These are phyloP conservation scores for Poeciliopsis occidentalis DNA, from an alignment of 2,113 vertebrate species.

Conservation along the genomic window DNA sequence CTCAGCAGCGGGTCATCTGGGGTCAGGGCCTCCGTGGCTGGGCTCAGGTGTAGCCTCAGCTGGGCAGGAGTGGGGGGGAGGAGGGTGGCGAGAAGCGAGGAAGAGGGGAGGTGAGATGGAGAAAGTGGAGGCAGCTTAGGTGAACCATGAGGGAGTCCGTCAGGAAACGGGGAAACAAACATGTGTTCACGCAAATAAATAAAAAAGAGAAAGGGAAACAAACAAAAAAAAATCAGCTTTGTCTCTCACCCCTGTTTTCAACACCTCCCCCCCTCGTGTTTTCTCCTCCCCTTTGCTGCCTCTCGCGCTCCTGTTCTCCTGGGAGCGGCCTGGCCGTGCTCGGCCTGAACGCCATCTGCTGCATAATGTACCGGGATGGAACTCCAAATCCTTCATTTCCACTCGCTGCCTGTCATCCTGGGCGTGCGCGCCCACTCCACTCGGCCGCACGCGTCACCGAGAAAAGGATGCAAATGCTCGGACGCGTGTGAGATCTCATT, in stretches of 20 bases:
- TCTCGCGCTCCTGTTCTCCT: constrained; percentile 74
- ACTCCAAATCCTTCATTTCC: constrained; percentile 83
- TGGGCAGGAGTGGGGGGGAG: constrained; percentile 44
- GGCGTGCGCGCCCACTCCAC: constrained; percentile 56
- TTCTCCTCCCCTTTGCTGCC: constrained; percentile 61
- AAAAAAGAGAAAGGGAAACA: constrained; percentile 28
- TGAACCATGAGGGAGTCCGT: constrained; percentile 36
- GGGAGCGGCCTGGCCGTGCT: constrained; percentile 79
- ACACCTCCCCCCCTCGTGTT: constrained; percentile 74
- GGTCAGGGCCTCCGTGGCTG: constrained; percentile 72
- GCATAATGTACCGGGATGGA: constrained; percentile 83
- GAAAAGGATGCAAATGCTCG: constrained; percentile 60
- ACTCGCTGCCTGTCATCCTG: constrained; percentile 80
- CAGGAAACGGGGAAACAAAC: constrained; percentile 62
- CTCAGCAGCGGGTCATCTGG: constrained; percentile 63
- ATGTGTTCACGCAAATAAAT: constrained; percentile 49
- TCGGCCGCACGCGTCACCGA: constrained; percentile 42
- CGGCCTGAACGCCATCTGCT: constrained; percentile 83
- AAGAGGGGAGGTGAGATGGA: constrained; percentile 4
- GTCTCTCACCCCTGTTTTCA: constrained; percentile 66
- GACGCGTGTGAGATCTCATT: constrained; percentile 70
- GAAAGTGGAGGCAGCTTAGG: constrained; percentile 26
- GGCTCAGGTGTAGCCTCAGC: constrained; percentile 81
- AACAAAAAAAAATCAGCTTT: constrained; percentile 65
- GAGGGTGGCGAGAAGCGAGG: neutral